These are phyloP conservation scores for Poeciliopsis gracilis DNA, from an alignment of 2,797 vertebrate species.

Conservation along the genomic window DNA sequence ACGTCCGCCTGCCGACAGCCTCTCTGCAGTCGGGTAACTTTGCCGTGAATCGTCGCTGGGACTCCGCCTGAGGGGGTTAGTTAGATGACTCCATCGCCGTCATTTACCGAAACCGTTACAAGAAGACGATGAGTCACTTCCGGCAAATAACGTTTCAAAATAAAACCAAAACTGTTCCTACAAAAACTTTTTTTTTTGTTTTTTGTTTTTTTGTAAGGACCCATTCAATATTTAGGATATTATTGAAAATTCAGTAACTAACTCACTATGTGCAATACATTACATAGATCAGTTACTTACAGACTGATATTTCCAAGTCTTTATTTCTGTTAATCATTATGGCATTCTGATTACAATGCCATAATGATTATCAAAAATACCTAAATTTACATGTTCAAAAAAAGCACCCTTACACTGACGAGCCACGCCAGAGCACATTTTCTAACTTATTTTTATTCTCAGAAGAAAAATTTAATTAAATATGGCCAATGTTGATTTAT, in stretches of 20 bases:
- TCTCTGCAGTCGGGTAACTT: conserved; percentile 2
- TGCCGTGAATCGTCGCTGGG: conserved; percentile 16
- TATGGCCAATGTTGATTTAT: background rate
- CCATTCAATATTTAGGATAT: background rate
- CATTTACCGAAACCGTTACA: conserved; percentile 29
- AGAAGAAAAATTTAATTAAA: background rate
- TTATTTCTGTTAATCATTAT: background rate
- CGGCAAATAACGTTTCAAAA: conserved; percentile 1
- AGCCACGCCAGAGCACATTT: background rate
- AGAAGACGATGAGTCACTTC: background rate
- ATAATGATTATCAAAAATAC: background rate
- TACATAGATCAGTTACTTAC: background rate
- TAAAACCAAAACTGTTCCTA: background rate
- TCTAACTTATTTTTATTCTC: background rate
- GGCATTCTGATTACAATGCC: too few species aligned
- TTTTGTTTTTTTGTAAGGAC: too few species aligned
- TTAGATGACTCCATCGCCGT: conserved; percentile 19
- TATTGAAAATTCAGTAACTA: background rate
- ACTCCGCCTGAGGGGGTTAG: conserved; percentile 22
- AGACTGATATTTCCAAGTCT: background rate
- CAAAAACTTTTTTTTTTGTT: too few species aligned
- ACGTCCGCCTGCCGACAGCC: conserved; percentile 4
- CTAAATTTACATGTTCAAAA: background rate
- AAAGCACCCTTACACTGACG: background rate
- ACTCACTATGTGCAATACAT: background rate